A percentile compares a stretch with the other conserved stretches of the same genome.
phyloP scores from a whole-genome alignment of 37 sponge, comb jelly and placozoan species.

The Lycopodina hypogea region DNA sequence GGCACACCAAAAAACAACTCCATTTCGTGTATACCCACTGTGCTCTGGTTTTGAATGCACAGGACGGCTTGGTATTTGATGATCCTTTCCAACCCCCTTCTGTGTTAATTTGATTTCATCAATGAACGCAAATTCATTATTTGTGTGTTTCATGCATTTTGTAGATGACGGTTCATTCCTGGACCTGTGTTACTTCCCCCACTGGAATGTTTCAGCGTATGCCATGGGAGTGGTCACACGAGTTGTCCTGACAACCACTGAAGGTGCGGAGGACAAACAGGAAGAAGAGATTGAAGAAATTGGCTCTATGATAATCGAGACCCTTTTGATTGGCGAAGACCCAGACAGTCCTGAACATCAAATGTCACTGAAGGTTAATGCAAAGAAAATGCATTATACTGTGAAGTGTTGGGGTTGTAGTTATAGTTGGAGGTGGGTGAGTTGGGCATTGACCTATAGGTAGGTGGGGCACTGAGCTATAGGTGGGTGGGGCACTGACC shows the following conservation, averaged over 20 bases:
- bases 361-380: slow-evolving; percentile 2
- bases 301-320: slow-evolving; percentile 22
- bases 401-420: too few species aligned
- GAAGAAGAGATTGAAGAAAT: slow-evolving; percentile 10
- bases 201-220: slow-evolving; percentile 30
- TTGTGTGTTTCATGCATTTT: background rate
- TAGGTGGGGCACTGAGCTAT: too few species aligned
- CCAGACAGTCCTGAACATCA: background rate
- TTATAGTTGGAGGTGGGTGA: too few species aligned
- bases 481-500: too few species aligned
- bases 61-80: too few species aligned
- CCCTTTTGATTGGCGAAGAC: slow-evolving; percentile 13
- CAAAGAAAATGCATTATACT: too few species aligned
- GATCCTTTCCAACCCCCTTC: too few species aligned
- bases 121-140: background rate
- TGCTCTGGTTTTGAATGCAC: too few species aligned
- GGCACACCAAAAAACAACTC: too few species aligned
- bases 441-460: too few species aligned
- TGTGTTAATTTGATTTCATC: too few species aligned
- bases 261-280: background rate
- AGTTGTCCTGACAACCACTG: slow-evolving; percentile 29
- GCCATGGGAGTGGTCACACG: slow-evolving; percentile 33
- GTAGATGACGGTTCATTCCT: slow-evolving; percentile 3
- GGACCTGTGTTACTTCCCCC: slow-evolving; percentile 23
- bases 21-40: too few species aligned